Base-by-base conservation (phyloP, 2,888 invertebrate species). In the Hypomecis atomaria region DNA sequence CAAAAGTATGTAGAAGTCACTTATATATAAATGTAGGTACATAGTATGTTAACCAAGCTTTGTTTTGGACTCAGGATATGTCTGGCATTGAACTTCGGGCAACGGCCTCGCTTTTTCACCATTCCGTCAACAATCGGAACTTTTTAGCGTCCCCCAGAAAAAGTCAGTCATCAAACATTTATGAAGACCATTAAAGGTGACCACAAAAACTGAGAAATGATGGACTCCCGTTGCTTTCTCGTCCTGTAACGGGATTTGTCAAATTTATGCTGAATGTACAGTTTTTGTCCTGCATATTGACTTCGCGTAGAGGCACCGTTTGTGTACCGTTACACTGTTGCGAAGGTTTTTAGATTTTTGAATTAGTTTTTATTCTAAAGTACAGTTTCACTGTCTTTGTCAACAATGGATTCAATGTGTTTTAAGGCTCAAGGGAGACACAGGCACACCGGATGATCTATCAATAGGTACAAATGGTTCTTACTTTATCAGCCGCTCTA, bases 181-280 rank as follows among this genome's bases (percentile, higher is more conserved):
- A 90, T 89, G 88, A 86, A 81, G 77, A 85, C 88, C 87, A 89
- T 90, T 90, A 90, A 81, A 84, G 84, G 78, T 71, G 76, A 75
- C 78, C 78, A 85, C 87, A 90, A 90, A 85, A 90, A 88, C 86
- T 79, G 83, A 87, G 86, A 79, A 70, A 72, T 69, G 69, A 69
- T 66, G 65, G 64, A 64, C 58, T 59, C 62, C 38, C 60, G 66
- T 62, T 62, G 34, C 13, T 55, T 52, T 57, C 37, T 37, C 64
- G 47, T 65, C 59, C 57, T 77, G 72, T 88, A 90, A 88, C 90
- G 89, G 90, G 84, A 85, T 11, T 76, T 78, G 78, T 81, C 79
- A 84, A 83, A 85, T 74, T 72, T 76, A 78, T 69, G 67, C 62
- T 66, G 55, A 62, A 45, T 45, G 13, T 49, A 43, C 43, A 37